These are phyloP conservation scores for Volucella inflata DNA, from an alignment of 2,888 invertebrate species.

Conservation along the genomic window DNA sequence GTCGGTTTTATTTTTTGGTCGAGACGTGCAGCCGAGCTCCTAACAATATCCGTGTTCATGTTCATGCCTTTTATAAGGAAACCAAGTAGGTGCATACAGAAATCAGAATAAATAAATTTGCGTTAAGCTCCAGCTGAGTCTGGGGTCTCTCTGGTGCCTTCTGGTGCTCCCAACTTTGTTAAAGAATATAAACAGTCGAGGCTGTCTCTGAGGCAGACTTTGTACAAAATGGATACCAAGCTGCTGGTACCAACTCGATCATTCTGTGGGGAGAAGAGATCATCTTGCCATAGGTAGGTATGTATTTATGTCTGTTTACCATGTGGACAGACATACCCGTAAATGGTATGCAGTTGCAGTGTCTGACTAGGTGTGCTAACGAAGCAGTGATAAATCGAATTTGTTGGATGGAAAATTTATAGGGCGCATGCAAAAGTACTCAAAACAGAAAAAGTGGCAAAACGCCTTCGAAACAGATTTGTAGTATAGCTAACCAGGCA, in stretches of 20 bases:
- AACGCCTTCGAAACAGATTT: constrained; percentile 75
- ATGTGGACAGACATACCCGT: not conserved
- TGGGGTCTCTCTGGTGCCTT: constrained; percentile 18
- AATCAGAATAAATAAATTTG: constrained; percentile 75
- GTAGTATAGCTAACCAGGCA: constrained; percentile 61
- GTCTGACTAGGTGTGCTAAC: constrained; percentile 55
- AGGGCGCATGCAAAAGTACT: constrained; percentile 54
- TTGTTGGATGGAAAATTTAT: constrained; percentile 69
- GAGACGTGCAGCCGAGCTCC: constrained; percentile 65
- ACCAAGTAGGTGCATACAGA: constrained; percentile 73
- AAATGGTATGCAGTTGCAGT: too few relatives aligned
- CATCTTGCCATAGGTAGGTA: constrained; percentile 27
- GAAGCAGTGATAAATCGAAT: constrained; percentile 73
- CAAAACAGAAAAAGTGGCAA: constrained; percentile 71
- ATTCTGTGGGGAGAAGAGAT: constrained; percentile 29
- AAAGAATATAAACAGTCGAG: constrained; percentile 11
- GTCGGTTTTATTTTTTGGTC: constrained; percentile 8
- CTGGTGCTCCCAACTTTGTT: constrained; percentile 23
- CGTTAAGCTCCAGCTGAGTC: constrained; percentile 74
- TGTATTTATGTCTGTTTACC: constrained; percentile 17
- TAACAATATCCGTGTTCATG: constrained; percentile 75
- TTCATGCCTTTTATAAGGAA: constrained; percentile 62
- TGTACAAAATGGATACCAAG: constrained; percentile 33
- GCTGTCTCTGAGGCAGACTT: not conserved
- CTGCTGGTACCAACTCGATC: not conserved